Evolutionary conservation across 2,113 vertebrate species (phyloP).

Genomic region (Seriola dumerili): DNA sequence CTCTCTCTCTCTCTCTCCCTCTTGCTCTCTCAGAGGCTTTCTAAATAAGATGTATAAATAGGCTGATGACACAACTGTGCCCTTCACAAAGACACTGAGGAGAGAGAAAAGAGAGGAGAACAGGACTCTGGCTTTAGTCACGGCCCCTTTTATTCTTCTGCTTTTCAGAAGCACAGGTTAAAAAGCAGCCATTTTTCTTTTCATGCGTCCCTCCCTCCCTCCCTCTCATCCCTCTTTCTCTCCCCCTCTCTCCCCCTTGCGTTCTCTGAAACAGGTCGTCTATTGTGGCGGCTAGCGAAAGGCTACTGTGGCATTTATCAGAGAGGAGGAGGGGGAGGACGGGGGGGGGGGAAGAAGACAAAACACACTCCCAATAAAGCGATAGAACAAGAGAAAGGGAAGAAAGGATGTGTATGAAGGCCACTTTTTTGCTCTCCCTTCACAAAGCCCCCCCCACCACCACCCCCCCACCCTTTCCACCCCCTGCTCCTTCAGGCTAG

Average conservation of each 20-base stretch:
- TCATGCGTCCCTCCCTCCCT: constrained; percentile 66
- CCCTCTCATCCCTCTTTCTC: constrained; percentile 33
- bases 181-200: constrained; percentile 84
- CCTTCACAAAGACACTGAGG: constrained; percentile 72
- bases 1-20: neutral
- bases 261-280: constrained; percentile 81
- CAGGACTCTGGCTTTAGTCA: constrained; percentile 72
- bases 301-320: constrained; percentile 88
- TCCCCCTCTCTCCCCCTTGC: constrained; percentile 59
- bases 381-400: constrained; percentile 85
- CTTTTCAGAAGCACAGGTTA: constrained; percentile 85
- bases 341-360: constrained; percentile 69
- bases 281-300: constrained; percentile 84
- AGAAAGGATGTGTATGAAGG: constrained; percentile 86
- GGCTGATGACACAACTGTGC: constrained; percentile 78
- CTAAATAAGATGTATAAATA: constrained; percentile 85
- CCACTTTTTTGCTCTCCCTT: constrained; percentile 73
- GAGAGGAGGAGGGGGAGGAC: constrained; percentile 71
- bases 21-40: constrained; percentile 52
- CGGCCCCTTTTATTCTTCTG: constrained; percentile 68
- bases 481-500: constrained; percentile 76
- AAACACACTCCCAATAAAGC: constrained; percentile 87
- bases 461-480: constrained; percentile 36
- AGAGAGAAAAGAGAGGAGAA: constrained; percentile 64
- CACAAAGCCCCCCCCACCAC: constrained; percentile 60